These are phyloP conservation scores for Melitaea cinxia DNA, from an alignment of 1,140 invertebrate genomes.

Conservation along the genomic window DNA sequence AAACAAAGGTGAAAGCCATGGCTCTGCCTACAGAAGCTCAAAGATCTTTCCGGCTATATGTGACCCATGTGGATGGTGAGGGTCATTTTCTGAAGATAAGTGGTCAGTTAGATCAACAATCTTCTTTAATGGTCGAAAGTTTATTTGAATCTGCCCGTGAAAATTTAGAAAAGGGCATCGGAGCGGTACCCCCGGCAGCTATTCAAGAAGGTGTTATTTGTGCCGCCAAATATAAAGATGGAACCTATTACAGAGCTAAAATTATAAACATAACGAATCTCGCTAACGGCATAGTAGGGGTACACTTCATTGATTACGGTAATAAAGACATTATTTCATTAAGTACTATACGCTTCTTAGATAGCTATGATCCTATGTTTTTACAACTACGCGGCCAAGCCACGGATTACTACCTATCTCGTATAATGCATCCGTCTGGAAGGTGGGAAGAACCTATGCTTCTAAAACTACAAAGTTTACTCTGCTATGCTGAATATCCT, in stretches of 20 bases:
- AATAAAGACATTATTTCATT: conserved; percentile 83
- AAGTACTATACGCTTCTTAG: conserved; percentile 82
- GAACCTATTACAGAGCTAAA: conserved; percentile 84
- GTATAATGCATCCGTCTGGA: conserved; percentile 73
- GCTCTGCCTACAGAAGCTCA: conserved; percentile 55
- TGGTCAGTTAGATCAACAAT: conserved; percentile 84
- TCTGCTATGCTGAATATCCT: conserved; percentile 81
- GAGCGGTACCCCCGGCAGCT: conserved; percentile 54
- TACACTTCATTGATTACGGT: conserved; percentile 88
- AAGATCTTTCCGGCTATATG: conserved; percentile 74
- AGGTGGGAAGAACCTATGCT: conserved; percentile 80
- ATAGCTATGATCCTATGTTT: conserved; percentile 79
- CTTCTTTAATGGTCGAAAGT: conserved; percentile 82
- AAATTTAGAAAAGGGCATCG: conserved; percentile 78
- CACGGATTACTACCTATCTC: conserved; percentile 82
- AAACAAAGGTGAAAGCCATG: conserved; percentile 45
- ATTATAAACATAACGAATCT: conserved; percentile 77
- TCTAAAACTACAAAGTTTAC: conserved; percentile 70
- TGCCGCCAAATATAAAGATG: conserved; percentile 85
- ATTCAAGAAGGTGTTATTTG: conserved; percentile 82
- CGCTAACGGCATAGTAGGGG: conserved; percentile 77
- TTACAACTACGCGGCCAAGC: conserved; percentile 81
- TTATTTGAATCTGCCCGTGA: conserved; percentile 73
- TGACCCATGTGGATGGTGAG: conserved; percentile 86
- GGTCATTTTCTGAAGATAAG: conserved; percentile 86